Percentiles rank a stretch among this genome's conserved stretches.
Evolutionary conservation across 1,140 invertebrate genomes (phyloP).

Genomic region (Heliconius hewitsoni): DNA sequence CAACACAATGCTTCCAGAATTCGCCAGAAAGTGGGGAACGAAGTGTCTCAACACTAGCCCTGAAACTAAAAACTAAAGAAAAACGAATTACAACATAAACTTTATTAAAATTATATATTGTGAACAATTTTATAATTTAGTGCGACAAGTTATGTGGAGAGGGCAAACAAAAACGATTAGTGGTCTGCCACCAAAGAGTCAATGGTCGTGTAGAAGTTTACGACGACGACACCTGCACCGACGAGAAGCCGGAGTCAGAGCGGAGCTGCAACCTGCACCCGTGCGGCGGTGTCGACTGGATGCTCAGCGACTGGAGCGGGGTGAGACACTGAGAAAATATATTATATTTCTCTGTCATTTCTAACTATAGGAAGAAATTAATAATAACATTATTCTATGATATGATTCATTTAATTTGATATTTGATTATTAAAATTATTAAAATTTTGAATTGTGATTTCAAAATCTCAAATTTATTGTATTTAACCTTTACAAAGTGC

Average conservation of each 20-base stretch:
- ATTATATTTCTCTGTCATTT: not conserved
- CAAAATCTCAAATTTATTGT: not conserved
- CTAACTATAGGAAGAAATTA: not conserved
- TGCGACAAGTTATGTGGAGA: constrained; percentile 94
- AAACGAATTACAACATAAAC: too few species aligned
- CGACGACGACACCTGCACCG: constrained; percentile 86
- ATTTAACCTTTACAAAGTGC: not conserved
- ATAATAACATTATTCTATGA: not conserved
- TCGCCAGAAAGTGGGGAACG: too few species aligned
- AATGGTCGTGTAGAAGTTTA: constrained; percentile 87
- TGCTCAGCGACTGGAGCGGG: constrained; percentile 92
- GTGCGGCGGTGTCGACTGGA: constrained; percentile 96
- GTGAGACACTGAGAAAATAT: constrained; percentile 83
- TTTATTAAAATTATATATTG: not conserved
- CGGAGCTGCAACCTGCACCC: constrained; percentile 89
- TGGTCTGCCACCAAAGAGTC: constrained; percentile 88
- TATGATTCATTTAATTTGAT: too few species aligned
- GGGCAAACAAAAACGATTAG: constrained; percentile 88
- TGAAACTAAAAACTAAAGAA: too few species aligned
- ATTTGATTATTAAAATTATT: too few species aligned
- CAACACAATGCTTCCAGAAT: too few species aligned
- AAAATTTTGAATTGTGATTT: not conserved
- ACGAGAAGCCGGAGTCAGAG: constrained; percentile 86
- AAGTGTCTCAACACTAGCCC: too few species aligned
- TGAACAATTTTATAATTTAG: constrained; percentile 66